phyloP scores from a whole-genome alignment of 2,888 invertebrate species.

The Iphiclides podalirius region DNA sequence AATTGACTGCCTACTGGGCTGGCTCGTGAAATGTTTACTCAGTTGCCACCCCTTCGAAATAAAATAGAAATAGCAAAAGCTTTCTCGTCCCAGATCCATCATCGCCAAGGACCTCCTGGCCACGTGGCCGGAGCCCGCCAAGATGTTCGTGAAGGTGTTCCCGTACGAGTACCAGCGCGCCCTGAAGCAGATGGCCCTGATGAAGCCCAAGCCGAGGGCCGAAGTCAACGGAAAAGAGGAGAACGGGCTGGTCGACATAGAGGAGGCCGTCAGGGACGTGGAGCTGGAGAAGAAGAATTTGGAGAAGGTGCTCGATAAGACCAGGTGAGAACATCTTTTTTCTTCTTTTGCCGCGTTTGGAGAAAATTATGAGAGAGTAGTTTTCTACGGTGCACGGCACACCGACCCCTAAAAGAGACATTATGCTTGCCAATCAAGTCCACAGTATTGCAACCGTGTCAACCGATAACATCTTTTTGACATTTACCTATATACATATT shows the following conservation, averaged over 20 bases:
- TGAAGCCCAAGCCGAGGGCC: constrained; percentile 46
- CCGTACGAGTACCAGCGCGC: constrained; percentile 98
- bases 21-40: too few relatives aligned
- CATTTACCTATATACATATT: too few relatives aligned
- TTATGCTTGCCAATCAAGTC: too few relatives aligned
- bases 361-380: too few relatives aligned
- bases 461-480: too few relatives aligned
- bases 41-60: too few relatives aligned
- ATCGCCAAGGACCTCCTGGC: constrained; percentile 89
- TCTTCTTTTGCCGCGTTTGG: too few relatives aligned
- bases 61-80: too few relatives aligned
- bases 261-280: constrained; percentile 91
- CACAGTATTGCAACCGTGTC: too few relatives aligned
- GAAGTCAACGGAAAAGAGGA: constrained; percentile 56
- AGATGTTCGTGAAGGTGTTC: constrained; percentile 96
- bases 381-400: too few relatives aligned
- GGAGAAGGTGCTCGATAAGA: constrained; percentile 90
- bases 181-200: constrained; percentile 83
- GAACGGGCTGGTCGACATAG: constrained; percentile 87
- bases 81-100: constrained; percentile 79
- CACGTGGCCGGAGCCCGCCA: constrained; percentile 88
- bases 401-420: too few relatives aligned
- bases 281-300: constrained; percentile 88
- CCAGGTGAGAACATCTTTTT: constrained; percentile 81
- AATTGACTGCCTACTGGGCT: too few relatives aligned